Percentiles rank a stretch among this genome's conserved stretches.
These are phyloP conservation scores for Chiloscyllium punctatum DNA, from an alignment of 2,797 vertebrate species.

Conservation along the genomic window DNA sequence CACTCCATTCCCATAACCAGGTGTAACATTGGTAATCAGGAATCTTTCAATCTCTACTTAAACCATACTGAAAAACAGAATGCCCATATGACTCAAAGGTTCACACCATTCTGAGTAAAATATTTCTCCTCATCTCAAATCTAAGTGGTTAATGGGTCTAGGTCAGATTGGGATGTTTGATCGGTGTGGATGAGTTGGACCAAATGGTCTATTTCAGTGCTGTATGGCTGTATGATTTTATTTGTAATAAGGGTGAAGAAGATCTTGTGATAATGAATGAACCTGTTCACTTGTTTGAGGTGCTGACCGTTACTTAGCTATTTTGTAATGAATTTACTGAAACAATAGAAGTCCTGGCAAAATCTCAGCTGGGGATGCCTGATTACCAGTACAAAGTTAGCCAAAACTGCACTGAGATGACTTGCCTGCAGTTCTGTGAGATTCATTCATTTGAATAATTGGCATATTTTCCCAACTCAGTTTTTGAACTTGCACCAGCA, in stretches of 20 bases:
- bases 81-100: too few species aligned
- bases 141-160: too few species aligned
- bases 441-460: conserved; percentile 21
- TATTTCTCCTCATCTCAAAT: too few species aligned
- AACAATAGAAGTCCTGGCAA: neutral
- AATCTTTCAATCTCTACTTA: too few species aligned
- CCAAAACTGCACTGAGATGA: neutral
- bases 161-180: too few species aligned
- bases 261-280: neutral
- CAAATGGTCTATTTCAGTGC: too few species aligned
- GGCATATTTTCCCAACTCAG: neutral
- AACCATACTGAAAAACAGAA: too few species aligned
- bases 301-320: neutral
- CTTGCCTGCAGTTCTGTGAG: neutral
- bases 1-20: too few species aligned
- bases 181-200: too few species aligned
- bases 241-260: neutral
- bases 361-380: neutral
- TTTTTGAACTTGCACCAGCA: conserved; percentile 9
- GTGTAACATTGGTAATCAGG: too few species aligned
- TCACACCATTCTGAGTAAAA: too few species aligned
- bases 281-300: neutral
- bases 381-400: neutral
- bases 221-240: neutral
- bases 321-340: neutral